phyloP scores from a whole-genome alignment of 2,797 vertebrate genomes.

The Tokudaia tokunoshimensis region DNA sequence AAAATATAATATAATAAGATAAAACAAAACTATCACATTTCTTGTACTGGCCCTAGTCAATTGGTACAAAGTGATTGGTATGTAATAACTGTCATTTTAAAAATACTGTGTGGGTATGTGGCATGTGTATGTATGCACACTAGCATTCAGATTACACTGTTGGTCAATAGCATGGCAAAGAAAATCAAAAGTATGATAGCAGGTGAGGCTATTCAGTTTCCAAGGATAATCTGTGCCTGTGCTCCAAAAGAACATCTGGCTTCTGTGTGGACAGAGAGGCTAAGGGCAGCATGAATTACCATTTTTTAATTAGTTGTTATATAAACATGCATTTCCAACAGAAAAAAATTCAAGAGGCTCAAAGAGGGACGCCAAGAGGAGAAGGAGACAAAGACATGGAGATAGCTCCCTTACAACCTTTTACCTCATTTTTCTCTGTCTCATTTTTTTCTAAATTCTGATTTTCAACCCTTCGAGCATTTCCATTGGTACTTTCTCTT shows the following conservation, averaged over 20 bases:
- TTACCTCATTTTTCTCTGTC: neutral
- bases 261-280: neutral
- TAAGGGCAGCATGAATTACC: neutral
- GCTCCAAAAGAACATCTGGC: neutral
- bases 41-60: neutral
- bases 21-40: neutral
- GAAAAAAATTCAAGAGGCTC: neutral
- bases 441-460: neutral
- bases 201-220: neutral
- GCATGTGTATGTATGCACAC: neutral
- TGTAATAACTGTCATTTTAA: neutral
- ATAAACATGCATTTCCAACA: neutral
- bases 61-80: neutral
- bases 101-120: neutral
- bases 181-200: neutral
- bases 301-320: neutral
- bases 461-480: neutral
- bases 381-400: neutral
- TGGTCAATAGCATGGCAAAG: neutral
- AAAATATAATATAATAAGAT: too few relatives aligned
- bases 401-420: neutral
- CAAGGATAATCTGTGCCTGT: neutral
- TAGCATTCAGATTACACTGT: neutral
- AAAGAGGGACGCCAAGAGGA: too few relatives aligned
- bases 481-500: neutral